Evolutionary conservation across 2,888 invertebrate genomes (phyloP).

Genomic region (Melikaiella ostensackeni): DNA sequence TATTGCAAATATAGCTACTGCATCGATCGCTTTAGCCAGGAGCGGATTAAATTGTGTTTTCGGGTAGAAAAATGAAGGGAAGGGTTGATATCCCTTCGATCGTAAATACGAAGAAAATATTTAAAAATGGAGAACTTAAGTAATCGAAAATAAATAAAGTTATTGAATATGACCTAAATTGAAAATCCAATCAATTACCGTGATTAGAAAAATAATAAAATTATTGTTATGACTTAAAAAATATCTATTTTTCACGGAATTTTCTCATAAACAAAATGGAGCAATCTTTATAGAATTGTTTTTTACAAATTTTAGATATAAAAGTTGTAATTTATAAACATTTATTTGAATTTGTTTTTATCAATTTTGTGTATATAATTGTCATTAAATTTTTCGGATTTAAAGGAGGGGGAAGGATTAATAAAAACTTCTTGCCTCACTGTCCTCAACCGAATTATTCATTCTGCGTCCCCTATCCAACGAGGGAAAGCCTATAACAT

Average conservation of each 20-base stretch:
- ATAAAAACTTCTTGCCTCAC: neutral
- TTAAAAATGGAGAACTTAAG: neutral
- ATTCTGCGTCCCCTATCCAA: slow-evolving; percentile 33
- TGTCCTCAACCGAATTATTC: slow-evolving; percentile 24
- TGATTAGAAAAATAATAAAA: neutral
- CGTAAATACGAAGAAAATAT: neutral
- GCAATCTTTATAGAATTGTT: neutral
- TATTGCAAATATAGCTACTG: neutral
- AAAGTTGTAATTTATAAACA: neutral
- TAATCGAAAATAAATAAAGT: neutral
- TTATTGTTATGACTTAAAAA: neutral
- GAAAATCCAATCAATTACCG: too few species aligned
- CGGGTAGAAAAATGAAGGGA: neutral
- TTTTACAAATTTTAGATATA: neutral
- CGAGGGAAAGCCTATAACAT: slow-evolving; percentile 15
- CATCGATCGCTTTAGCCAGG: slow-evolving; percentile 23
- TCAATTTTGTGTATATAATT: neutral
- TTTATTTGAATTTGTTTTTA: neutral
- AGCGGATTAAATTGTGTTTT: slow-evolving; percentile 11
- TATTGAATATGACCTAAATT: neutral
- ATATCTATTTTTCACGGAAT: neutral
- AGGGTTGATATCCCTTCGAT: neutral
- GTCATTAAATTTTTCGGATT: neutral
- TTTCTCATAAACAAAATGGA: neutral
- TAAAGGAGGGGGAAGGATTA: neutral